Evolutionary conservation across 2,113 vertebrate genomes (phyloP), one percentile per base, ranked within the genome.

Genomic region (Vireo altiloquus): DNA sequence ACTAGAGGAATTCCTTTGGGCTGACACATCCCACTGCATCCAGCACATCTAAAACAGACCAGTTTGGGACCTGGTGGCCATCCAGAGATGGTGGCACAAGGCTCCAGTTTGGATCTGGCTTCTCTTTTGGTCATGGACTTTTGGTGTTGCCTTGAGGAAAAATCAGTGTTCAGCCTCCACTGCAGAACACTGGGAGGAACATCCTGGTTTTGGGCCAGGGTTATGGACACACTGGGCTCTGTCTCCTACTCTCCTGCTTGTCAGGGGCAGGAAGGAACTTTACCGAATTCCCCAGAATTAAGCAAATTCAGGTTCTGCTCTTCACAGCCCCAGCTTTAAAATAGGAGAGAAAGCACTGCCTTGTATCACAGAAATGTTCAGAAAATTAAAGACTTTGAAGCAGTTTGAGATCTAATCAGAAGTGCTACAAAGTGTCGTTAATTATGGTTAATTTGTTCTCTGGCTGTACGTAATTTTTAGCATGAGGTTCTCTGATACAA

Each of bases 401-500:
- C 89, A 89, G 64, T 96, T 87, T 54, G 79, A 96, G 91, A 95
- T 94, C 68, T 94, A 89, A 96, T 95, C 95, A 96, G 76, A 95
- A 94, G 86, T 81, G 82, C 95, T 94, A 74, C 89, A 63, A 81
- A 91, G 89, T 94, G 91, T 70, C 20, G 92, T 94, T 96, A 94
- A 96, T 97, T 93, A 89, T n/a, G 60, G 89, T 68, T 96, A 94
- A 95, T 97, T 94, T 95, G 87, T 91, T 95, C 93, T 82, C 83
- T 90, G 87, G 81, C 87, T 97, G 82, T 27, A 90, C n/a, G 11
- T 87, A 71, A 89, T 95, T 96, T 94, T 91, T 91, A 95, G 77
- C 78, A 13, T 28, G 78, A 90, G 89, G 68, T 74, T 97, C 94
- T 93, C 89, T 78, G 89, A 81, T 94, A 94, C 95, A 95, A 93